A percentile compares a stretch with the other conserved stretches of the same genome.
phyloP scores from a whole-genome alignment of 1,140 invertebrate species.

The Drosophila pachea region DNA sequence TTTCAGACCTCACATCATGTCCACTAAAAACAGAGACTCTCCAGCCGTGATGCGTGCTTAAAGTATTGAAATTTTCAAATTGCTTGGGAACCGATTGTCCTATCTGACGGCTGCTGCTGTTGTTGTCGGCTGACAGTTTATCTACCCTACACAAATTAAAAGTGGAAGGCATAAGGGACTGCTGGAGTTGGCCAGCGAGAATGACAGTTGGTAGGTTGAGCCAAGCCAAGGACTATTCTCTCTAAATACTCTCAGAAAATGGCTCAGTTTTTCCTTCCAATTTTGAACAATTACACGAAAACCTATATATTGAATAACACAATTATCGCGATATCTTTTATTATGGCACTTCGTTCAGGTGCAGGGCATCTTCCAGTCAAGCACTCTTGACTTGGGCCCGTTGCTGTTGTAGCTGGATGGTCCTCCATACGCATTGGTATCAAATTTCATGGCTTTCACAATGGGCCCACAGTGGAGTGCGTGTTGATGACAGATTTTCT shows the following conservation, averaged over 20 bases:
- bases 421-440: slow-evolving; percentile 64
- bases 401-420: slow-evolving; percentile 18
- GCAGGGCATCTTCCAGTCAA: slow-evolving; percentile 16
- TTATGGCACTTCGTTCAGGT: not conserved
- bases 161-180: not conserved
- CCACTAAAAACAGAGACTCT: slow-evolving; percentile 45
- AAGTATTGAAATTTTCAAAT: slow-evolving; percentile 40
- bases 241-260: no score
- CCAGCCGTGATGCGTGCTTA: slow-evolving; percentile 20
- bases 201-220: no score
- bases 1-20: slow-evolving; percentile 22
- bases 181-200: no score
- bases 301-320: not conserved
- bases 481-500: slow-evolving; percentile 74
- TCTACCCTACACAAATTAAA: not conserved
- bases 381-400: slow-evolving; percentile 7
- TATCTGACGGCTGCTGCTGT: slow-evolving; percentile 3
- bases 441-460: slow-evolving; percentile 72
- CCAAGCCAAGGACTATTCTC: no score
- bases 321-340: not conserved
- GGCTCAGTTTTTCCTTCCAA: no score
- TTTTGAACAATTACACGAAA: no score
- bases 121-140: not conserved
- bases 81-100: slow-evolving; percentile 5
- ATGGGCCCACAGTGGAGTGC: slow-evolving; percentile 56